Evolutionary conservation across 1,140 invertebrate species (phyloP).

Genomic region (Drosophila leontia): DNA sequence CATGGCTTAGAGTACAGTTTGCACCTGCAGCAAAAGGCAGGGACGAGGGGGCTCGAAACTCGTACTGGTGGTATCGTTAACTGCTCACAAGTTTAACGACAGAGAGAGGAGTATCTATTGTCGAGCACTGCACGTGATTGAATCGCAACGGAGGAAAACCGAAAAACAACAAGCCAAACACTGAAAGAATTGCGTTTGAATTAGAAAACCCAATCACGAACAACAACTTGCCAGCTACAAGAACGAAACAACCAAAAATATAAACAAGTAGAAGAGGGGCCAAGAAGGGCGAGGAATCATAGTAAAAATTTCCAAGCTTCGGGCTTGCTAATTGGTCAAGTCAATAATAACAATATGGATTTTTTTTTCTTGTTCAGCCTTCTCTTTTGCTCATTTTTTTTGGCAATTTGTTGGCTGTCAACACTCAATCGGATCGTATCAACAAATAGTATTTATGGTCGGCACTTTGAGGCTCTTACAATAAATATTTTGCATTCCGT

Average conservation of each 20-base stretch:
- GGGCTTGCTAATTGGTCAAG: conserved; percentile 63
- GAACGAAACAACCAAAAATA: conserved; percentile 49
- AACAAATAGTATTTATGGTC: conserved; percentile 42
- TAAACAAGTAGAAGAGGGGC: background rate
- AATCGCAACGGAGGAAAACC: conserved; percentile 48
- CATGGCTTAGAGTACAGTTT: conserved; percentile 77
- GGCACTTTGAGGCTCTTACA: conserved; percentile 31
- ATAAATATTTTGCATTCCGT: conserved; percentile 71
- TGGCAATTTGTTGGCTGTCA: conserved; percentile 70
- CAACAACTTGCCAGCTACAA: conserved; percentile 51
- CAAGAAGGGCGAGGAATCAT: conserved; percentile 4
- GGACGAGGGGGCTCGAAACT: conserved; percentile 31
- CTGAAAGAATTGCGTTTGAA: conserved; percentile 56
- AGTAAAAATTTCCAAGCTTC: conserved; percentile 53
- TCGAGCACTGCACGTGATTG: conserved; percentile 77
- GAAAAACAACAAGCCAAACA: conserved; percentile 16
- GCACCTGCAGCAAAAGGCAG: conserved; percentile 69
- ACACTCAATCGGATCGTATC: conserved; percentile 47
- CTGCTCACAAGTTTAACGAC: conserved; percentile 72
- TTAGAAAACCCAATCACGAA: conserved; percentile 77
- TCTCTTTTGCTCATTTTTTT: conserved; percentile 29
- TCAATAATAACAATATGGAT: conserved; percentile 56
- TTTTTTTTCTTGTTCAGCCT: conserved; percentile 28
- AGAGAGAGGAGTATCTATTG: conserved; percentile 71
- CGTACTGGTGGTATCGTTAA: conserved; percentile 52